These are phyloP conservation scores for Nyctereutes procyonoides DNA, from an alignment of 2,113 vertebrate genomes.

Conservation along the genomic window DNA sequence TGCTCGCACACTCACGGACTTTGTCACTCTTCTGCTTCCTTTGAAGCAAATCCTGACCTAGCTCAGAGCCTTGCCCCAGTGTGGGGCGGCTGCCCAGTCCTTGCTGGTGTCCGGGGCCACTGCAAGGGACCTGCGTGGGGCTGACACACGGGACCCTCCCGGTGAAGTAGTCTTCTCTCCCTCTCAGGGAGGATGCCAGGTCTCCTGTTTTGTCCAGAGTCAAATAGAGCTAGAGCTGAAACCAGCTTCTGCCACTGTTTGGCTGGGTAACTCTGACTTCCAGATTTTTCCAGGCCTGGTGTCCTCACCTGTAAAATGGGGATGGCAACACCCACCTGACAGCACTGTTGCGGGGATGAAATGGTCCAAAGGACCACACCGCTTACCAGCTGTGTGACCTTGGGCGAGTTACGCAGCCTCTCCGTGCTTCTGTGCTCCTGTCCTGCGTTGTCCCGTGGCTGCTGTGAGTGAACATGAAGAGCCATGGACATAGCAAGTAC, in stretches of 20 bases:
- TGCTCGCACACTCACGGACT: background rate
- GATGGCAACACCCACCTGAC: background rate
- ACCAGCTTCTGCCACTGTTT: background rate
- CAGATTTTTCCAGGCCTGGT: background rate
- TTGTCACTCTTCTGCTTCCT: background rate
- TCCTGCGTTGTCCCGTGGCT: background rate
- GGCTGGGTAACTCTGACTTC: background rate
- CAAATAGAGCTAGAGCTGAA: background rate
- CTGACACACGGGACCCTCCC: background rate
- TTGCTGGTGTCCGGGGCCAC: background rate
- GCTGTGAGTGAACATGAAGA: background rate
- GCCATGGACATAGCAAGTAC: background rate
- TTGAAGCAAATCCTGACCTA: background rate
- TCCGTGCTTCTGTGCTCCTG: background rate
- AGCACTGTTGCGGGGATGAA: background rate
- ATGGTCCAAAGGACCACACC: background rate
- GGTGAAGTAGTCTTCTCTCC: background rate
- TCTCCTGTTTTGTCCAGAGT: background rate
- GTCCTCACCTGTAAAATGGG: background rate
- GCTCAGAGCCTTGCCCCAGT: background rate
- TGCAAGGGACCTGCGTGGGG: fast-evolving
- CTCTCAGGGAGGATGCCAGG: background rate
- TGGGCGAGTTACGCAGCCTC: background rate
- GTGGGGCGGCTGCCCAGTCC: background rate
- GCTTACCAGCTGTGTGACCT: background rate